These are phyloP conservation scores for Cassiopea xamachana DNA, from an alignment of 30 jellyfish, hydroid and myxozoan species.

Conservation along the genomic window DNA sequence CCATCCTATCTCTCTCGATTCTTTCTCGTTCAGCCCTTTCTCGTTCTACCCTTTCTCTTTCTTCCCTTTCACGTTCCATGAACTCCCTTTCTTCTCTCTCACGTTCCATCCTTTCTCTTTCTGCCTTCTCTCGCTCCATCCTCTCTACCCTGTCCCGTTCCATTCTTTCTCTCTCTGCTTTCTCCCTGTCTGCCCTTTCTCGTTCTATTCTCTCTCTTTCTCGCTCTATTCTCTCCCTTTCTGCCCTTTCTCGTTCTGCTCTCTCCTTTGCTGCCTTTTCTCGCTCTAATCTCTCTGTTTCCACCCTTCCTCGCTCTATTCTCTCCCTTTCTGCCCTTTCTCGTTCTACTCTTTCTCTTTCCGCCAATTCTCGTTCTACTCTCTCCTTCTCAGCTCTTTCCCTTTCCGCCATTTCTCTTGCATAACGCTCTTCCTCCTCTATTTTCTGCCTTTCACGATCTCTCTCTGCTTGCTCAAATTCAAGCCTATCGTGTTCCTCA, in stretches of 20 bases:
- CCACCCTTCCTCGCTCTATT: constrained; percentile 36
- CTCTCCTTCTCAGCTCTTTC: constrained; percentile 24
- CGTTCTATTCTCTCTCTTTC: constrained; percentile 25
- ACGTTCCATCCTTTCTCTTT: not conserved
- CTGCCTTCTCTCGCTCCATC: not conserved
- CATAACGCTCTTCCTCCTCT: constrained; percentile 31
- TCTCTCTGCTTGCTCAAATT: not conserved
- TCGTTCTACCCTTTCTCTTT: constrained; percentile 23
- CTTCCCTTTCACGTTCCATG: not conserved
- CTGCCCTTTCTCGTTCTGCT: constrained; percentile 36
- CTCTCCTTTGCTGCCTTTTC: constrained; percentile 42
- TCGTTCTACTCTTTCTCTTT: constrained; percentile 34
- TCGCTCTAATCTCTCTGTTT: constrained; percentile 28
- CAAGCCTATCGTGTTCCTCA: constrained; percentile 53
- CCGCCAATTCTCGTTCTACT: constrained; percentile 19
- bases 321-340: constrained; percentile 40
- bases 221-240: constrained; percentile 42
- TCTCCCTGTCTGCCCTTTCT: constrained; percentile 42
- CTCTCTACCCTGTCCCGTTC: constrained; percentile 31
- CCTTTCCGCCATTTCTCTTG: constrained; percentile 17
- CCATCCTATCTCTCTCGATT: constrained; percentile 39
- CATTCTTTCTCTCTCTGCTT: constrained; percentile 22
- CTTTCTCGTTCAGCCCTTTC: constrained; percentile 34
- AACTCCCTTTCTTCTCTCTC: constrained; percentile 13
- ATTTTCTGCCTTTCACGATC: constrained; percentile 34